Base-by-base conservation (phyloP, 2,797 vertebrate genomes). In the Lepilemur ruficaudatus region DNA sequence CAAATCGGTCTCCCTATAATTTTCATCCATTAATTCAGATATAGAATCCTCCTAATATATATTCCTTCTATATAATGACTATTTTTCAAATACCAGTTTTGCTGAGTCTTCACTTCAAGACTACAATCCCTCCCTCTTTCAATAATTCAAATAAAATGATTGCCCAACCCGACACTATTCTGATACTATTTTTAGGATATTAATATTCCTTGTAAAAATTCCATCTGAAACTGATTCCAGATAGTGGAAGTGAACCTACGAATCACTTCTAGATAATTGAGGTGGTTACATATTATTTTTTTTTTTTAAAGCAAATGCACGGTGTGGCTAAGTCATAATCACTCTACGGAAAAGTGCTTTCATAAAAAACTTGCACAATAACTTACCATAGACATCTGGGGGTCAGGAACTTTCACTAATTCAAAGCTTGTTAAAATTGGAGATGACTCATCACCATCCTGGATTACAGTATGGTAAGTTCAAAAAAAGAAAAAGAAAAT, bases 341-440 rank as follows among this genome's bases (percentile, higher is more conserved):
- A 65, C 5, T 81, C 28, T 41, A 22, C 23, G 86, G 18, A 88
- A 94, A 90, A 84, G 28, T 8, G 72, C 1, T 86, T 48, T 88
- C 4, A 9, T 30, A 0, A 43, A 82, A 84, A 83, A 87, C 0
- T 7, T 87, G n/a, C 28, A 84, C 1, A 41, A 7, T 15, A n/a
- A 89, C 99, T 99, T 98, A 99, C 99, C 99, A 99, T 99, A 95
- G 99, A 99, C 99, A 99, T 99, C 98, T 99, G 99, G 7, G 99
- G 99, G 97, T 99, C 99, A 30, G 99, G 99, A 97, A 99, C 99
- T 98, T 99, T 99, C 95, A 99, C 99, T 43, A 99, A 99, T 97
- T 99, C 99, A 48, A 99, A 99, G 98, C 99, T 99, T 96, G 99
- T 99, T 89, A 99, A 99, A 98, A 99, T 98, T 3, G 99, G 98